Evolutionary conservation across 2,888 invertebrate genomes (phyloP), one percentile per base, ranked within the genome.

Genomic region (Xylota segnis): DNA sequence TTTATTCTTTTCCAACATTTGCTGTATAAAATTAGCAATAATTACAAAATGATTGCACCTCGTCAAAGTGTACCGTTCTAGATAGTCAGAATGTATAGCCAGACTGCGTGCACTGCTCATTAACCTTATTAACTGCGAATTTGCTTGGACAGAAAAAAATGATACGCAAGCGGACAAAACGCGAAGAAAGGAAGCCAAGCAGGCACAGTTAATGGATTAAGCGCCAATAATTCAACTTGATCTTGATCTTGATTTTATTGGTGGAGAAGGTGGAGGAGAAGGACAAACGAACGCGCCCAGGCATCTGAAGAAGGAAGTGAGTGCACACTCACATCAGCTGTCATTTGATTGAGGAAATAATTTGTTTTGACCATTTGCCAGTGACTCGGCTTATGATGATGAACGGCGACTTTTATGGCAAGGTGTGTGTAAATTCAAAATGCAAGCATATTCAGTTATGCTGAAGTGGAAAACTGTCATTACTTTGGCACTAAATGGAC

Each of bases 1-100:
- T 6, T 18, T 52, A 68, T 6, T 47, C 9, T 56, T 68, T 76
- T 23, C 16, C 7, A 50, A 14, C 58, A 52, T 59, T 70, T 50
- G 7, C 59, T 43, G 29, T 40, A 40, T 37, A 59, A 68, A 68
- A 77, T 77, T 77, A 68, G 52, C 59, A 59, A 70, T 68, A 77
- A 77, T 77, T 68, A 77, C 70, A 37, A 71, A 61, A 70, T 58
- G 18, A 68, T 66, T 75, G 56, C 58, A n/a, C 27, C 37, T 77
- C 59, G 45, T 37, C 65, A 47, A 66, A 40, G 37, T 16, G 61
- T 61, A 27, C 37, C 63, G 78, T 54, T 78, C 56, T 58, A 75
- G 50, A 50, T 50, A 50, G 32, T 27, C 18, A 47, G n/a, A 40
- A 34, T 59, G 23, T 50, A 59, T 47, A 50, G 29, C 59, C 59